These are phyloP conservation scores for Setophaga petechia DNA, from an alignment of 2,113 vertebrate genomes.

Conservation along the genomic window DNA sequence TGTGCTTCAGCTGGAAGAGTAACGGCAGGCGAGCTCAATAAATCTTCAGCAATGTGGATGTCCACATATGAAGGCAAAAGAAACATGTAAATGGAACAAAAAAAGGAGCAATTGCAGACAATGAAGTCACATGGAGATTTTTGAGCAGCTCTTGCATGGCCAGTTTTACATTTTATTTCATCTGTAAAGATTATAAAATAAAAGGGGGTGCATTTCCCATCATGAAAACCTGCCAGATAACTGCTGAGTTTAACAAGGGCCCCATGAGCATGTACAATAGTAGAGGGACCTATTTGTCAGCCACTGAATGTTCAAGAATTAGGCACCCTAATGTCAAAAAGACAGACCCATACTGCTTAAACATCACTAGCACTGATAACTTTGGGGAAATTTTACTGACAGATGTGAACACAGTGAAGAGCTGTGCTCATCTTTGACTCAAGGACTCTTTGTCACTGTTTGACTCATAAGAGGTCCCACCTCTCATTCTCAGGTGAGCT, in stretches of 20 bases:
- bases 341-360: neutral
- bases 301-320: neutral
- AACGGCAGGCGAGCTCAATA: neutral
- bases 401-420: neutral
- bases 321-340: neutral
- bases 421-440: neutral
- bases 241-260: neutral
- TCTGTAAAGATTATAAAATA: too few species aligned
- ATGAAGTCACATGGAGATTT: neutral
- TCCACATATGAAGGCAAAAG: neutral
- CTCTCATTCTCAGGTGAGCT: neutral
- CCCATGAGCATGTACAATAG: rapidly evolving
- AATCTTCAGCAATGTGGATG: neutral
- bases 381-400: neutral
- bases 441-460: neutral
- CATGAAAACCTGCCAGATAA: neutral
- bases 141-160: neutral
- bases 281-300: neutral
- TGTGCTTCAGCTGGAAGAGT: neutral
- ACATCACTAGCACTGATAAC: neutral
- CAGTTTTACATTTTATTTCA: neutral
- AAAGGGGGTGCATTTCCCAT: neutral
- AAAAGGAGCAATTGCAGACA: neutral
- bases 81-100: neutral
- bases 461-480: neutral